phyloP scores from a whole-genome alignment of 2,797 vertebrate genomes.

The Otus scops region DNA sequence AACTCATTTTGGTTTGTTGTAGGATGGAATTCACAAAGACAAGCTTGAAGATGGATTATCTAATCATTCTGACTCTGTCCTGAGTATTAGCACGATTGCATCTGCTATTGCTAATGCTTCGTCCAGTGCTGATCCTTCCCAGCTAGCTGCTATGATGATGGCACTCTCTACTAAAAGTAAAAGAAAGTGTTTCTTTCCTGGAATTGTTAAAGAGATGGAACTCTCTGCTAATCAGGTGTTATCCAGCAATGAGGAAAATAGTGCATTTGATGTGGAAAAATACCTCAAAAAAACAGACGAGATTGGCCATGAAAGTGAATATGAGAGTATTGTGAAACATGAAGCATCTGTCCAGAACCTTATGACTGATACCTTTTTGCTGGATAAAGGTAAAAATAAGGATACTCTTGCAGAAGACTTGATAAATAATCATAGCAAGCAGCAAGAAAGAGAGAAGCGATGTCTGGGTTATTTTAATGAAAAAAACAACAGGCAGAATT shows the following conservation, averaged over 20 bases:
- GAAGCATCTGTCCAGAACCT: slow-evolving; percentile 14
- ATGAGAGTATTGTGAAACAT: slow-evolving; percentile 30
- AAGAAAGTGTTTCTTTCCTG: not conserved
- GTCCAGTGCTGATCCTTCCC: slow-evolving; percentile 86
- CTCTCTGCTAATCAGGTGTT: not conserved
- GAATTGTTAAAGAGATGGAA: not conserved
- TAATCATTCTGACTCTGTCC: slow-evolving; percentile 63
- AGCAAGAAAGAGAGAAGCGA: not conserved
- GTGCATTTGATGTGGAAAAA: slow-evolving; percentile 88
- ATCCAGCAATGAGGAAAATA: slow-evolving; percentile 70
- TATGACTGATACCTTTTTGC: slow-evolving; percentile 38
- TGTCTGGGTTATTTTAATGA: not conserved
- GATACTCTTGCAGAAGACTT: not conserved
- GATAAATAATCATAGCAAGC: not conserved
- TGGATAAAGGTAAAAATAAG: not conserved
- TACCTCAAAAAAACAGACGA: slow-evolving; percentile 85
- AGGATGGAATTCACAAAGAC: slow-evolving; percentile 45
- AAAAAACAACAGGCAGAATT: not conserved
- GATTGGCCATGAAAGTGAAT: slow-evolving; percentile 55
- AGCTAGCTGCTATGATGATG: slow-evolving; percentile 93
- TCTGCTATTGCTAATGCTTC: slow-evolving; percentile 92
- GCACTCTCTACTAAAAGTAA: slow-evolving; percentile 83
- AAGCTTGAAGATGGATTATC: not conserved
- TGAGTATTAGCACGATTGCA: slow-evolving; percentile 93
- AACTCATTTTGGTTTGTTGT: not conserved